Conservation (phyloP, 2,797 vertebrate species). For the Picus viridis region DNA sequence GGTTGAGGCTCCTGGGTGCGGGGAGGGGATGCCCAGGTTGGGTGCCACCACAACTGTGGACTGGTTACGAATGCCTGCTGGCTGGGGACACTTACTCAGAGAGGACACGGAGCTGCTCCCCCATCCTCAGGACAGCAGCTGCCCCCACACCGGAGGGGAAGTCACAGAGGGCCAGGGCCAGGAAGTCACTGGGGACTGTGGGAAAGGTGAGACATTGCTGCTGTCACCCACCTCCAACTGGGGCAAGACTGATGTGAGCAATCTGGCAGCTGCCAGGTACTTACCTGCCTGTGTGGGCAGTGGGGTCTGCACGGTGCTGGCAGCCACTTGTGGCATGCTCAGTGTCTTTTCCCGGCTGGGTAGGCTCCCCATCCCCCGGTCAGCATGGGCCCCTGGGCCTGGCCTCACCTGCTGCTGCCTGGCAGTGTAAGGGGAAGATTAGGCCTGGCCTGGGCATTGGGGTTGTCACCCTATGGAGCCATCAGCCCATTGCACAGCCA, state of each 20-base stretch:
- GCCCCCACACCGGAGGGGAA: conserved; percentile 73
- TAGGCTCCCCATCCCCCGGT: conserved; percentile 62
- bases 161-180: conserved; percentile 81
- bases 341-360: conserved; percentile 42
- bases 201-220: neutral
- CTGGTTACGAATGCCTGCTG: rapidly evolving
- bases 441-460: neutral
- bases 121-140: conserved; percentile 76
- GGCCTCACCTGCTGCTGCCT: rapidly evolving
- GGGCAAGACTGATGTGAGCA: rapidly evolving
- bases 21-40: neutral
- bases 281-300: conserved; percentile 26
- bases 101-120: conserved; percentile 83
- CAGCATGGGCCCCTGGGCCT: rapidly evolving
- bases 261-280: neutral
- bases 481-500: rapidly evolving
- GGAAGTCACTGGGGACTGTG: neutral
- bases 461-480: rapidly evolving
- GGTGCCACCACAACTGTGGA: rapidly evolving
- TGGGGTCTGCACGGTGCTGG: rapidly evolving
- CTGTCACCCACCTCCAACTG: neutral
- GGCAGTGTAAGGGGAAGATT: neutral
- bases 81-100: conserved; percentile 80
- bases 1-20: neutral
- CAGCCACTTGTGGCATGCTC: neutral